Evolutionary conservation across 1,140 invertebrate species (phyloP).

Genomic region (Drosophila guanche): DNA sequence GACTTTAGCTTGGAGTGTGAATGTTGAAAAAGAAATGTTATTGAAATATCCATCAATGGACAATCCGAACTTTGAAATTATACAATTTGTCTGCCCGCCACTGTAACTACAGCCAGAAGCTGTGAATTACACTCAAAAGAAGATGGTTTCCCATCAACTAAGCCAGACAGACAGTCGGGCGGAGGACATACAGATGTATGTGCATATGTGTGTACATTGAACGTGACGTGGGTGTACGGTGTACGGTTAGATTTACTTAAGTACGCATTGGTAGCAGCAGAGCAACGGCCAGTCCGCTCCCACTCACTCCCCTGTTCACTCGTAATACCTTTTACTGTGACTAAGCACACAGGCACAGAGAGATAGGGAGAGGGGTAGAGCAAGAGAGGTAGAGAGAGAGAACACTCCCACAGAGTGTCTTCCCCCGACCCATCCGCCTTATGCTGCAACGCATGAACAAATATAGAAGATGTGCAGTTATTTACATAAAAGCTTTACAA

Average conservation of each 20-base stretch:
- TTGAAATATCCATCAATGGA: background rate
- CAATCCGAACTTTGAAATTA: too few relatives aligned
- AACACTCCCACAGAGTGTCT: slow-evolving; percentile 5
- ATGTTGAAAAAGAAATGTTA: too few relatives aligned
- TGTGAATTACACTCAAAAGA: slow-evolving; percentile 21
- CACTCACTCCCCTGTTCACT: background rate
- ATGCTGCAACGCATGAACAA: slow-evolving; percentile 49
- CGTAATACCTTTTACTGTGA: slow-evolving; percentile 23
- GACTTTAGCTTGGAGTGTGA: background rate
- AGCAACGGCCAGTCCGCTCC: background rate
- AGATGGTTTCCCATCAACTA: slow-evolving; percentile 10
- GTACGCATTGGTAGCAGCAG: slow-evolving; percentile 51
- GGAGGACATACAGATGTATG: background rate
- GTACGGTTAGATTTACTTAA: slow-evolving; percentile 58
- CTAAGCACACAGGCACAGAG: slow-evolving; percentile 18
- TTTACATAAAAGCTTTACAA: slow-evolving; percentile 65
- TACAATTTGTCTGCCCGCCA: slow-evolving; percentile 19
- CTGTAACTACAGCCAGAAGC: slow-evolving; percentile 23
- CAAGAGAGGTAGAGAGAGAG: background rate
- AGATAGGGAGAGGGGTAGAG: too few relatives aligned
- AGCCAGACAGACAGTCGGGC: slow-evolving; percentile 33
- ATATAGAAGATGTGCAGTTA: slow-evolving; percentile 61
- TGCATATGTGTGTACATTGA: background rate
- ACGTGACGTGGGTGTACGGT: too few relatives aligned
- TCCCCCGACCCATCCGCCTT: background rate